Evolutionary conservation across 2,888 invertebrate species (phyloP).

Genomic region (Sarcophaga subvicina): DNA sequence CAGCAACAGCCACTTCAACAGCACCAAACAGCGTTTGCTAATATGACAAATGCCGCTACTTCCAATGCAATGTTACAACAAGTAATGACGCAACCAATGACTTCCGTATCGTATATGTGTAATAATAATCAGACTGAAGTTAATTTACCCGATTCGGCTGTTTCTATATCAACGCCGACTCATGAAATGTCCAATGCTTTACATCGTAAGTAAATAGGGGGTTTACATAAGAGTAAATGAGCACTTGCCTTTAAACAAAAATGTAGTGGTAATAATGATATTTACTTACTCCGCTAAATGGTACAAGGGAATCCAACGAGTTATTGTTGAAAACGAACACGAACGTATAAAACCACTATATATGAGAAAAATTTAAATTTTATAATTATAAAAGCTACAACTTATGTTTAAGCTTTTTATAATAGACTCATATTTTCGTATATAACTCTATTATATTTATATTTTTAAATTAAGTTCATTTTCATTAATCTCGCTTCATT

Average conservation of each 20-base stretch:
- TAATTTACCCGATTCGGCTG: constrained; percentile 52
- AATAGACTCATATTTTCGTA: not conserved
- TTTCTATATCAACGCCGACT: constrained; percentile 50
- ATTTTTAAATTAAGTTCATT: not conserved
- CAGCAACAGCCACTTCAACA: constrained; percentile 6
- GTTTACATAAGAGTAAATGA: not conserved
- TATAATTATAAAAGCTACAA: not conserved
- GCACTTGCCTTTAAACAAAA: constrained; percentile 9
- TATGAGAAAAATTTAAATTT: not conserved
- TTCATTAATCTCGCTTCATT: not conserved
- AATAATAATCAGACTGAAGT: constrained; percentile 17
- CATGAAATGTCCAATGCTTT: constrained; percentile 34
- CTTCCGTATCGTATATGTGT: constrained; percentile 18
- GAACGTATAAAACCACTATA: not conserved
- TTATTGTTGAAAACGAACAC: not conserved
- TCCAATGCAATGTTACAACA: constrained; percentile 30
- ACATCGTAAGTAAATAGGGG: constrained; percentile 56
- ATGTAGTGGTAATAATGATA: not conserved
- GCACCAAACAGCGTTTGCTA: not conserved
- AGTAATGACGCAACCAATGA: constrained; percentile 19
- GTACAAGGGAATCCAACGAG: not conserved
- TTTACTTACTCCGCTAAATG: not conserved
- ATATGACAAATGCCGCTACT: not conserved
- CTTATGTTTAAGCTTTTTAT: not conserved
- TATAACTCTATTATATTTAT: not conserved